Conservation (phyloP, 2,797 vertebrate species). For the Orientallactaga sibirica region DNA sequence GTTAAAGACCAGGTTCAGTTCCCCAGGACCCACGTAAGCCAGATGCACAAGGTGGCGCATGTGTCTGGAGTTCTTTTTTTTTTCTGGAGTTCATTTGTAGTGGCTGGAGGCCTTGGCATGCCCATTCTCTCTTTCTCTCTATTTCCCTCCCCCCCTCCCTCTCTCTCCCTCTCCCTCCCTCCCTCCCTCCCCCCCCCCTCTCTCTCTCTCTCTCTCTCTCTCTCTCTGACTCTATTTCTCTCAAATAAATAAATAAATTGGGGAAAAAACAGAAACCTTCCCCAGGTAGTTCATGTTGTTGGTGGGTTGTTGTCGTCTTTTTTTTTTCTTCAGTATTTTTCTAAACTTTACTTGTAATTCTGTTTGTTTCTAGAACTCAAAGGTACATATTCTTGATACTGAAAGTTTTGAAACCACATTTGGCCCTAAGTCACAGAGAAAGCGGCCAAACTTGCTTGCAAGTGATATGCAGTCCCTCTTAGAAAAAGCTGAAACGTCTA, state of each 20-base stretch:
- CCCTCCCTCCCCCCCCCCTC: too few relatives aligned
- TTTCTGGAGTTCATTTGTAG: too few relatives aligned
- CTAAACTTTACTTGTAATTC: constrained; percentile 38
- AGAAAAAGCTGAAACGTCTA: constrained; percentile 92
- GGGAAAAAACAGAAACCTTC: neutral
- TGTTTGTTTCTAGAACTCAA: constrained; percentile 91
- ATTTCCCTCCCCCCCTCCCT: too few relatives aligned
- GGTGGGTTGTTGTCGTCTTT: neutral
- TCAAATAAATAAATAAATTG: neutral
- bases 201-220: too few relatives aligned
- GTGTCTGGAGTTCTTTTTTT: too few relatives aligned
- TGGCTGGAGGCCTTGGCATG: too few relatives aligned
- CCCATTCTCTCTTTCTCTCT: too few relatives aligned
- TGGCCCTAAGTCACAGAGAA: constrained; percentile 97
- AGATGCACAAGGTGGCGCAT: too few relatives aligned
- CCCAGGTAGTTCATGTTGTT: neutral
- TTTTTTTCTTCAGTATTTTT: constrained; percentile 1
- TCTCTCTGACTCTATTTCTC: too few relatives aligned
- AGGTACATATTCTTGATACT: constrained; percentile 98
- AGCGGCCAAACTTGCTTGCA: constrained; percentile 93
- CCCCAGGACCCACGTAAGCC: too few relatives aligned
- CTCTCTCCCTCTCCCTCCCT: too few relatives aligned
- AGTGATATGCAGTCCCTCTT: constrained; percentile 93
- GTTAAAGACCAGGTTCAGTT: too few relatives aligned
- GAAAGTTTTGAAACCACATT: constrained; percentile 97